phyloP scores from a whole-genome alignment of 2,797 vertebrate species.

The Aphelocoma californica region DNA sequence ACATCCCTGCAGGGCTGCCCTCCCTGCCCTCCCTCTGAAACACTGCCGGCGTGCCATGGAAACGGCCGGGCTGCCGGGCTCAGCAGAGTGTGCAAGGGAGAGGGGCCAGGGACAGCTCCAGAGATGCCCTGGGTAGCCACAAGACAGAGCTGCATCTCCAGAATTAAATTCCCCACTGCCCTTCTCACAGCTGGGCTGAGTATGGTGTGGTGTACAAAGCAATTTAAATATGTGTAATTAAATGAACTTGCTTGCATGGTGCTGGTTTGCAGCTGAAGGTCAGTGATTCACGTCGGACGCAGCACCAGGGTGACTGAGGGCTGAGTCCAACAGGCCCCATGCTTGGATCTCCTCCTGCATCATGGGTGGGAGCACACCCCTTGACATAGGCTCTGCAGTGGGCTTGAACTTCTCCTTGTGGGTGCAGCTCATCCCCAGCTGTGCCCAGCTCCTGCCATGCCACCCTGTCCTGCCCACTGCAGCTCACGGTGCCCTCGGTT shows the following conservation, averaged over 20 bases:
- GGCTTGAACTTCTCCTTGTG: neutral
- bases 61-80: neutral
- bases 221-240: neutral
- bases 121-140: neutral
- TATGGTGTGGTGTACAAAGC: neutral
- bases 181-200: neutral
- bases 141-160: neutral
- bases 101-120: neutral
- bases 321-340: rapidly evolving
- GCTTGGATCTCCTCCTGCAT: rapidly evolving
- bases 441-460: neutral
- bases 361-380: neutral
- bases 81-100: neutral
- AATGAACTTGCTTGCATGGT: neutral
- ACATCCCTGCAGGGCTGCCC: neutral
- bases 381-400: rapidly evolving
- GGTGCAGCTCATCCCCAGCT: neutral
- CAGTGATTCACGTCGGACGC: neutral
- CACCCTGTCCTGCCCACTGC: rapidly evolving
- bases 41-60: neutral
- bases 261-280: neutral
- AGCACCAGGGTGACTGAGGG: neutral
- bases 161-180: neutral
- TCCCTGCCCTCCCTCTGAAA: neutral
- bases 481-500: neutral